A percentile compares a stretch with the other conserved stretches of the same genome.
Conservation (phyloP, 2,888 invertebrate genomes). For the Amiota mariae region DNA sequence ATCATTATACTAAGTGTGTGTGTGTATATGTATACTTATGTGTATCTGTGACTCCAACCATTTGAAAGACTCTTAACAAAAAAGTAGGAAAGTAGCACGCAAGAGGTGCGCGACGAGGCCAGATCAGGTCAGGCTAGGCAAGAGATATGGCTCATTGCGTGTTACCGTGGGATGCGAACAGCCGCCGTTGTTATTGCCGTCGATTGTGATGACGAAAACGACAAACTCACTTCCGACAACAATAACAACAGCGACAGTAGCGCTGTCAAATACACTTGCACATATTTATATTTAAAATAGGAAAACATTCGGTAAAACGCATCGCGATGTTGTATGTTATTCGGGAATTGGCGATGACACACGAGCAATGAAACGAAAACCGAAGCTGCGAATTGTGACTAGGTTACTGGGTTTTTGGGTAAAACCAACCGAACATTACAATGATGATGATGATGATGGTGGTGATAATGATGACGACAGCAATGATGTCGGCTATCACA, state of each 20-base stretch:
- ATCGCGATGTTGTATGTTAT: no score
- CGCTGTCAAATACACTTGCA: background rate
- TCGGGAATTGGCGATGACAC: background rate
- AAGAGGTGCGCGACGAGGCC: background rate
- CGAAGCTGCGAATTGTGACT: constrained; percentile 31
- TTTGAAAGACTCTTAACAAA: no score
- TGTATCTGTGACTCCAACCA: no score
- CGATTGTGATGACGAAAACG: background rate
- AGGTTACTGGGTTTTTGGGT: constrained; percentile 38
- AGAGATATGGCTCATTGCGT: no score
- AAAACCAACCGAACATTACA: background rate
- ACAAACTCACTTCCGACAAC: background rate
- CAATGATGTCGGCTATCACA: background rate
- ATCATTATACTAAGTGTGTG: no score
- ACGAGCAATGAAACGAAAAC: constrained; percentile 3
- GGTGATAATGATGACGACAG: background rate
- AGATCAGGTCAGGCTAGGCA: no score
- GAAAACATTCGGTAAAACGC: background rate
- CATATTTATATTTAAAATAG: no score
- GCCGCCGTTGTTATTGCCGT: background rate
- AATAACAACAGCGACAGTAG: background rate
- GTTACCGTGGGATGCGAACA: background rate
- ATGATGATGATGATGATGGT: background rate
- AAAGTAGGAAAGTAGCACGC: background rate
- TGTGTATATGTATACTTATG: background rate